Base-by-base conservation (phyloP, 2,888 invertebrate species). In the Chrysina gloriosa region DNA sequence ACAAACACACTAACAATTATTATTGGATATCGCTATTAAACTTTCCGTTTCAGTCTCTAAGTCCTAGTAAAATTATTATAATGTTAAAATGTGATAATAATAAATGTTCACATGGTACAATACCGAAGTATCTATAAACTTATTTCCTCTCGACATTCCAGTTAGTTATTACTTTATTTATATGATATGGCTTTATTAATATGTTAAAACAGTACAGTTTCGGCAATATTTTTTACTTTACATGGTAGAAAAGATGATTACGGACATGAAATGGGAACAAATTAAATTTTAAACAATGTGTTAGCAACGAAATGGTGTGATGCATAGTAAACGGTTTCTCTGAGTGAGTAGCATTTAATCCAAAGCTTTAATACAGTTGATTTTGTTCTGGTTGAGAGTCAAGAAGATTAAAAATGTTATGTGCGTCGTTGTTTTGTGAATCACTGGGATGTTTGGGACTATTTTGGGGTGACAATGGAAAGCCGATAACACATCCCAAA, bases 61-160 rank as follows among this genome's bases (percentile, higher is more conserved):
- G 67, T 68, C 70, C 68, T 69, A 66, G 54, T 69, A 58, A 64
- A 71, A 63, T 70, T 66, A 68, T n/a, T 2, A 7, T 31, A 29
- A 21, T 9, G 16, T 47, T 63, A 47, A 58, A 27, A 11, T 48
- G 54, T 36, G 52, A 50, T 31, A 64, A 36, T 50, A 64, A 42
- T 52, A 52, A 42, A 50, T 52, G 39, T 42, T 64, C 23, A 19
- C 27, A 64, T 36, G 9, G 36, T 52, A 52, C 36, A 25, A 5
- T 25, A 27, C 42, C 58, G n/a, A 58, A 58, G 58, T 58, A 58
- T 27, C 58, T 25, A 58, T 58, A 58, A 58, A 58, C 21, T 9
- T 54, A 4, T 3, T 21, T 4, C 7, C 3, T 11, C 7, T 54
- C 7, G 7, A 23, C 9, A 11, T 48, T 48, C 11, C 25, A 7